Evolutionary conservation across 2,888 invertebrate genomes (phyloP).

Genomic region (Watsonalla cultraria): DNA sequence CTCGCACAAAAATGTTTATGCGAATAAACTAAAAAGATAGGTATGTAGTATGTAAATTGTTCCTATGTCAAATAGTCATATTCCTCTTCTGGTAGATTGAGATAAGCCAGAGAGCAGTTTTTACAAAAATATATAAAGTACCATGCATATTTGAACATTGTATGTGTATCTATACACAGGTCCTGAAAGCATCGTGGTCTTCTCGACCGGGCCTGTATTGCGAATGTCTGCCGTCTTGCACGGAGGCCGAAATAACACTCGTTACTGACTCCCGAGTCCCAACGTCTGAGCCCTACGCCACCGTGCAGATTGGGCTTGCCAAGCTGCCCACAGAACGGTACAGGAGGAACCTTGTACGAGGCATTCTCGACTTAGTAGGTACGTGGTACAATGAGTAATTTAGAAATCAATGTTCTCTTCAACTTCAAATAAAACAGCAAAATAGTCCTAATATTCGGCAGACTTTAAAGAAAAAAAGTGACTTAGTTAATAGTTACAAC

Average conservation of each 20-base stretch:
- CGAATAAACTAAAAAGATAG: no score
- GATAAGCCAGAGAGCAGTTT: no score
- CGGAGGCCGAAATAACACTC: conserved; percentile 83
- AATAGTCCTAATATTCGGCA: no score
- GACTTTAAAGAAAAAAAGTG: no score
- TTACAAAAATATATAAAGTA: no score
- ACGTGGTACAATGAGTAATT: conserved; percentile 24
- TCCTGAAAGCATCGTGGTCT: conserved; percentile 68
- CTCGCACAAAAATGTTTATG: no score
- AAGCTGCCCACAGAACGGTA: conserved; percentile 84
- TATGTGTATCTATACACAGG: conserved; percentile 29
- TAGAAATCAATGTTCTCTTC: no score
- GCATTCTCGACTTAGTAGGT: conserved; percentile 86
- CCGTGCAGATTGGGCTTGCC: conserved; percentile 80
- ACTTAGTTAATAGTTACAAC: no score
- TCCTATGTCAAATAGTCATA: no score
- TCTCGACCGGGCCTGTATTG: conserved; percentile 81
- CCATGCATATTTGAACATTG: not conserved
- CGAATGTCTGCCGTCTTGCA: conserved; percentile 85
- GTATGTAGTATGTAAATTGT: no score
- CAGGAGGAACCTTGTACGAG: conserved; percentile 85
- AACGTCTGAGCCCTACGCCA: conserved; percentile 47
- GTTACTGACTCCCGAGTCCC: conserved; percentile 75
- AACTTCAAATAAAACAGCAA: no score
- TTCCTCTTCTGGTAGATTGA: no score